These are phyloP conservation scores for Macrochelys suwanniensis DNA, from an alignment of 2,797 vertebrate genomes.

Conservation along the genomic window DNA sequence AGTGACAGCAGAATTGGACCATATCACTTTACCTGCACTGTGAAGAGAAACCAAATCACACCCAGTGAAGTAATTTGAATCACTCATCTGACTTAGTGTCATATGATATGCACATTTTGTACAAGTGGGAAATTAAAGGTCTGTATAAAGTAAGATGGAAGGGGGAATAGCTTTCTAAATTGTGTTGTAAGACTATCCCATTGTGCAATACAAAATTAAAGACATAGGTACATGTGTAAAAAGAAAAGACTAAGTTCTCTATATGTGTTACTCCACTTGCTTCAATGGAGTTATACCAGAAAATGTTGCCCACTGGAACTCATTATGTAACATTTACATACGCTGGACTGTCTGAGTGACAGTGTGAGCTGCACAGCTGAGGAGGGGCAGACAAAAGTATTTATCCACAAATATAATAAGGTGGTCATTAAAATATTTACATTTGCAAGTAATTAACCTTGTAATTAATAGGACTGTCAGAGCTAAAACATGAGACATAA, in stretches of 20 bases:
- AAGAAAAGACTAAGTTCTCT: background rate
- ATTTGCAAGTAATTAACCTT: slow-evolving; percentile 4
- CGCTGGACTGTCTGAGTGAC: background rate
- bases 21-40: accelerated
- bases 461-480: background rate
- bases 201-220: background rate
- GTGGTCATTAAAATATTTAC: slow-evolving; percentile 29
- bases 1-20: background rate
- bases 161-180: background rate
- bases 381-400: background rate
- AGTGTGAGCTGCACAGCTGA: background rate
- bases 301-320: slow-evolving; percentile 9
- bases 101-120: background rate
- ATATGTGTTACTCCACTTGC: background rate
- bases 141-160: background rate
- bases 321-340: background rate
- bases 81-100: accelerated
- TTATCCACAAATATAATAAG: slow-evolving; percentile 9
- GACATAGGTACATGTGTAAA: background rate
- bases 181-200: background rate
- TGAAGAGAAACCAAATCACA: background rate
- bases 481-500: background rate
- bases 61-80: background rate
- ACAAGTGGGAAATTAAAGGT: background rate
- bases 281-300: background rate